A percentile compares a stretch with the other conserved stretches of the same genome.
Conservation (phyloP, 2,797 vertebrate species). For the Danio albolineatus region DNA sequence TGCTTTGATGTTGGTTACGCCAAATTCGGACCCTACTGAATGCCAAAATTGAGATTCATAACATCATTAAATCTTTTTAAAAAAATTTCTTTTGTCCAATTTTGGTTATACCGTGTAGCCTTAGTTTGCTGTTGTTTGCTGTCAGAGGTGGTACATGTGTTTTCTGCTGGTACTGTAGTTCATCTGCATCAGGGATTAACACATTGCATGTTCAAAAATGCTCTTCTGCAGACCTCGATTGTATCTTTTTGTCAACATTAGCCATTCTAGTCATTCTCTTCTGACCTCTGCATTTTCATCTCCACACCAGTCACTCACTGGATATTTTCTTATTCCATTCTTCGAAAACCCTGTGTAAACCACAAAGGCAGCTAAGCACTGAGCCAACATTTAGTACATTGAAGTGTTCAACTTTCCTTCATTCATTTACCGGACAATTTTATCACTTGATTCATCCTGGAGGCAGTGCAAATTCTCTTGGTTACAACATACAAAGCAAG, state of each 20-base stretch:
- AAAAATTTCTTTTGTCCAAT: too few species aligned
- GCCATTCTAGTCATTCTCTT: background rate
- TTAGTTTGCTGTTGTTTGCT: too few species aligned
- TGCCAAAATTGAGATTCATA: too few species aligned
- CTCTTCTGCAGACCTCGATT: background rate
- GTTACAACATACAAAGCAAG: background rate
- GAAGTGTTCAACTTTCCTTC: too few species aligned
- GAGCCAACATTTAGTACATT: too few species aligned
- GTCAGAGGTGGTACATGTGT: too few species aligned
- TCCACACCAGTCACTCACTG: background rate
- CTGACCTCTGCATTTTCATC: background rate
- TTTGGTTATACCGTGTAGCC: too few species aligned
- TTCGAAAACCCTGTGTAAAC: too few species aligned
- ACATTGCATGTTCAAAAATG: background rate
- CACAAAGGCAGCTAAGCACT: too few species aligned
- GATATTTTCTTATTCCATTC: too few species aligned
- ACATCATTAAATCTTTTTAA: too few species aligned
- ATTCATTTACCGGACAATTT: conserved; percentile 21
- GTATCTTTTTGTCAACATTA: background rate
- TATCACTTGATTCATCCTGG: conserved; percentile 8
- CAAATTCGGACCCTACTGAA: too few species aligned
- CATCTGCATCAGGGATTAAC: background rate
- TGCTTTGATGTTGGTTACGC: background rate
- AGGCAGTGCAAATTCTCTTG: background rate
- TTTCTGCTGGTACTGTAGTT: background rate